phyloP scores from a whole-genome alignment of 2,797 vertebrate species.

The Tarsius wallacei region DNA sequence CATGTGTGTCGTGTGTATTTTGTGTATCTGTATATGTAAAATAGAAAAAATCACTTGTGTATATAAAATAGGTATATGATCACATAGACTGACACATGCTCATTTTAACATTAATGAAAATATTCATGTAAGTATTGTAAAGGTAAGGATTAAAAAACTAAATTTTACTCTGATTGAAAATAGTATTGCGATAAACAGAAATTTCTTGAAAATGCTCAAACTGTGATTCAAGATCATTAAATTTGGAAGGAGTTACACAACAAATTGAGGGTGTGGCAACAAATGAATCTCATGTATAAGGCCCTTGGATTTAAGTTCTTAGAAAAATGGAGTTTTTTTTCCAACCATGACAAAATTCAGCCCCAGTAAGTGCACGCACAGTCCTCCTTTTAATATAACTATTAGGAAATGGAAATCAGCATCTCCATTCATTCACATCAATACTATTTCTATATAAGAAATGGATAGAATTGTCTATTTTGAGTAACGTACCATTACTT shows the following conservation, averaged over 20 bases:
- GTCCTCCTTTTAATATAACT: neutral
- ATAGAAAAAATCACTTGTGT: too few species aligned
- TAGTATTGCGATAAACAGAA: neutral
- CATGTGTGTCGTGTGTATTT: too few species aligned
- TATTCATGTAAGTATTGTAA: too few species aligned
- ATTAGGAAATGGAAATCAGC: neutral
- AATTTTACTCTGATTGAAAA: neutral
- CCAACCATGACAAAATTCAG: neutral
- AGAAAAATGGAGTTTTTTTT: neutral
- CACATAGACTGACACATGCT: too few species aligned
- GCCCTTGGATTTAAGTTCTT: neutral
- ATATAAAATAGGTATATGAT: too few species aligned
- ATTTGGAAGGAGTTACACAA: neutral
- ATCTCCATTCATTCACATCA: neutral
- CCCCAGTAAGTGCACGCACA: neutral
- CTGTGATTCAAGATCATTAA: neutral
- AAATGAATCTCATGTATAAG: neutral
- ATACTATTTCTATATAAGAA: neutral
- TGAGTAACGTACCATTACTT: neutral
- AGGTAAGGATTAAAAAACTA: too few species aligned
- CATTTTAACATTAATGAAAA: too few species aligned
- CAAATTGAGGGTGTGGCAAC: neutral
- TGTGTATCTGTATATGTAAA: too few species aligned
- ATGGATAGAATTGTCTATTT: neutral
- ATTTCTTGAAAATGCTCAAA: neutral